Conservation (phyloP, 2,113 vertebrate genomes). For the Tachysurus fulvidraco region DNA sequence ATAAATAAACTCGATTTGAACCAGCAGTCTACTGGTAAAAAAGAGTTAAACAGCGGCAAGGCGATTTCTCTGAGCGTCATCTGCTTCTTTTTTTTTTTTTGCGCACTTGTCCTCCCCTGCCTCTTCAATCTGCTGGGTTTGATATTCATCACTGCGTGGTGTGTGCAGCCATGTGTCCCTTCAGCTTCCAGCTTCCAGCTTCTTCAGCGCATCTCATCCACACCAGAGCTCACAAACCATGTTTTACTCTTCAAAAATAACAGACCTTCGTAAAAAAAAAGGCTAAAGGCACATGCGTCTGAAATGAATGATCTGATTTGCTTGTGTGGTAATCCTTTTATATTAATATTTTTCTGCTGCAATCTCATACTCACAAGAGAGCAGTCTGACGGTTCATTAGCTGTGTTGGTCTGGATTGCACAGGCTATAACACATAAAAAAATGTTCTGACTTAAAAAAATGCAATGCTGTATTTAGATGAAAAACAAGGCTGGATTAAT, state of each 20-base stretch:
- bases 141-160: constrained; percentile 35
- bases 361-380: constrained; percentile 1
- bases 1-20: too few relatives aligned
- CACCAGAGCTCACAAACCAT: background rate
- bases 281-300: background rate
- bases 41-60: background rate
- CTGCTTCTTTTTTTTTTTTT: constrained; percentile 10
- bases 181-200: background rate
- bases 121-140: constrained; percentile 36
- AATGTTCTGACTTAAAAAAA: background rate
- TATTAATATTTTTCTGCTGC: constrained; percentile 24
- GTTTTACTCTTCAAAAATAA: constrained; percentile 9
- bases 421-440: background rate
- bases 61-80: constrained; percentile 19
- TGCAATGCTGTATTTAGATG: background rate
- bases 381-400: constrained; percentile 6
- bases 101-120: constrained; percentile 22
- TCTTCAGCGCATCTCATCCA: constrained; percentile 30
- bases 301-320: background rate
- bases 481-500: constrained; percentile 10
- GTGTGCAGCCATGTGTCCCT: constrained; percentile 16
- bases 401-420: constrained; percentile 3
- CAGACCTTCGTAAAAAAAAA: background rate
- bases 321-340: background rate
- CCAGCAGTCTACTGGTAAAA: too few relatives aligned